Evolutionary conservation across 2,888 invertebrate genomes (phyloP).

Genomic region (Dolichopus griseipennis): DNA sequence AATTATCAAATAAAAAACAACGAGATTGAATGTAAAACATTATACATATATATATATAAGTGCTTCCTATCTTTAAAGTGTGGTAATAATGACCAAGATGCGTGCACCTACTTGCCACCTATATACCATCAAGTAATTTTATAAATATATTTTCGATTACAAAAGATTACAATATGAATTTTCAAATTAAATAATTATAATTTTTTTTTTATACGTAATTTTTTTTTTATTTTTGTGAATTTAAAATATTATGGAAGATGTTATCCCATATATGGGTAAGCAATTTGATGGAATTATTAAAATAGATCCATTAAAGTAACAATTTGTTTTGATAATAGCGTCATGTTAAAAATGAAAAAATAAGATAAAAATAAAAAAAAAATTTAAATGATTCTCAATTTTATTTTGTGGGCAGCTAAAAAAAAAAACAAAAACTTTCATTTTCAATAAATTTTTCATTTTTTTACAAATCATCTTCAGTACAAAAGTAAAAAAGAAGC

Average conservation of each 20-base stretch:
- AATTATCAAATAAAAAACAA: too few relatives aligned
- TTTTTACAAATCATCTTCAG: too few relatives aligned
- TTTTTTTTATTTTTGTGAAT: too few relatives aligned
- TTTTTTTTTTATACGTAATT: too few relatives aligned
- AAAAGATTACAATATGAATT: neutral
- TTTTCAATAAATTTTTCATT: neutral
- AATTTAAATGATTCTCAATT: neutral
- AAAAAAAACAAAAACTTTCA: neutral
- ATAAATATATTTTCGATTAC: neutral
- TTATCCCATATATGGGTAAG: neutral
- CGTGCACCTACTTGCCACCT: slow-evolving; percentile 4
- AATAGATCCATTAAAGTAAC: neutral
- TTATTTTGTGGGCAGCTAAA: neutral
- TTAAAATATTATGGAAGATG: too few relatives aligned
- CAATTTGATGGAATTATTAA: neutral
- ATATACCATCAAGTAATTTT: neutral
- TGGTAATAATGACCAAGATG: slow-evolving; percentile 3
- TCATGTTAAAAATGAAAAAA: too few relatives aligned
- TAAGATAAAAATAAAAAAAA: neutral
- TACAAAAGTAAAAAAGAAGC: too few relatives aligned
- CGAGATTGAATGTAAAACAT: too few relatives aligned
- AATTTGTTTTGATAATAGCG: neutral
- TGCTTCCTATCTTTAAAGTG: neutral
- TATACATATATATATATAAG: too few relatives aligned
- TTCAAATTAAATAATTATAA: neutral